phyloP scores from a whole-genome alignment of 2,797 vertebrate species.

The Sardinella longiceps region DNA sequence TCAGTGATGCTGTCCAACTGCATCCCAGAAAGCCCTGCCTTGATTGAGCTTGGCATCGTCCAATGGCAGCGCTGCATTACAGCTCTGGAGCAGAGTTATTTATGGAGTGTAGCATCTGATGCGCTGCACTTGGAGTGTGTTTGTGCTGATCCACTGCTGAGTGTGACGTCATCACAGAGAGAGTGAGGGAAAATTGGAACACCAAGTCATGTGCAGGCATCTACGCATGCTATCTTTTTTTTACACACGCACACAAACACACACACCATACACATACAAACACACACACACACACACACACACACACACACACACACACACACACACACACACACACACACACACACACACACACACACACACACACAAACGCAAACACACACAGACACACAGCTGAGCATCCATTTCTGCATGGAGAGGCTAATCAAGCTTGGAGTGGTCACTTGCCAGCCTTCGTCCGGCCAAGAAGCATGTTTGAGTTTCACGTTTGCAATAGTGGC shows the following conservation, averaged over 20 bases:
- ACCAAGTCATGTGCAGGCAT: background rate
- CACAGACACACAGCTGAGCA: slow-evolving; percentile 36
- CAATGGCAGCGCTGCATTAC: background rate
- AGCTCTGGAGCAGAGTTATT: background rate
- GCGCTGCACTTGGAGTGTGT: background rate
- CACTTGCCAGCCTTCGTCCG: slow-evolving; percentile 37
- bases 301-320: slow-evolving; percentile 17
- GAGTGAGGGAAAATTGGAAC: background rate
- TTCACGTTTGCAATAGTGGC: slow-evolving; percentile 50
- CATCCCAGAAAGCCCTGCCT: background rate
- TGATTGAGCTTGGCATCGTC: background rate
- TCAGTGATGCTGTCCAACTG: background rate
- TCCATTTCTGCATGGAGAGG: slow-evolving; percentile 40
- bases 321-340: background rate
- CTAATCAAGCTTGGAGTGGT: slow-evolving; percentile 36
- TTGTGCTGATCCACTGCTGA: background rate
- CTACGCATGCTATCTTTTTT: background rate
- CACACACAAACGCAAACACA: background rate
- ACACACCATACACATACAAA: background rate
- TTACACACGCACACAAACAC: slow-evolving; percentile 5
- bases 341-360: background rate
- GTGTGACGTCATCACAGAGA: slow-evolving; percentile 21
- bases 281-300: slow-evolving; percentile 17
- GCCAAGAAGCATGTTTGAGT: slow-evolving; percentile 45
- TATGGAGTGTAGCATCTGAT: background rate